Evolutionary conservation across 2,888 invertebrate species (phyloP).

Genomic region (Microplitis deprimator): DNA sequence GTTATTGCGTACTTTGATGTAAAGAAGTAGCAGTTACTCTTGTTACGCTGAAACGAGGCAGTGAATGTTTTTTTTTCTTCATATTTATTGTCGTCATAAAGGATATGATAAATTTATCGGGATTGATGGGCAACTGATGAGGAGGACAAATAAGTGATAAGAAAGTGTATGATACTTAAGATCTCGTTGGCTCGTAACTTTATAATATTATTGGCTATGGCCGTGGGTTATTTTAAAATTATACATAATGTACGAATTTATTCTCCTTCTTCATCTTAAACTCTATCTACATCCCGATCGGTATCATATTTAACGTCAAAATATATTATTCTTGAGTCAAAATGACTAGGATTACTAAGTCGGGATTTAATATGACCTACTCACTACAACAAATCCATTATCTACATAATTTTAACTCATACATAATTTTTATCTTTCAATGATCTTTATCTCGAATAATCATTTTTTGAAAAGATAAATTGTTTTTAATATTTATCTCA

Average conservation of each 20-base stretch:
- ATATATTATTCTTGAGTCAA: conserved; percentile 6
- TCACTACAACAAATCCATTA: conserved; percentile 64
- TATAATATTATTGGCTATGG: conserved; percentile 7
- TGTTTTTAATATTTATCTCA: neutral
- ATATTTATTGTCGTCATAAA: neutral
- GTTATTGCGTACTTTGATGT: neutral
- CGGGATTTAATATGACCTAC: conserved; percentile 3
- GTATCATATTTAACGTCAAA: neutral
- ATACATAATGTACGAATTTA: conserved; percentile 20
- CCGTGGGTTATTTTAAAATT: conserved; percentile 21
- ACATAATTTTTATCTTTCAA: conserved; percentile 41
- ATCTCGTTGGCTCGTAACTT: conserved; percentile 5
- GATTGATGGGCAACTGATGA: conserved; percentile 24
- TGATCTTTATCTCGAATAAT: conserved; percentile 2
- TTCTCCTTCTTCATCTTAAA: neutral
- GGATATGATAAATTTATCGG: no score
- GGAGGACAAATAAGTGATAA: conserved; percentile 27
- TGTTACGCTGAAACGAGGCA: neutral
- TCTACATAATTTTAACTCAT: conserved; percentile 55
- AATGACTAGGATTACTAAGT: conserved; percentile 47
- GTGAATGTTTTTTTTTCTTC: neutral
- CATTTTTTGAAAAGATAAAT: neutral
- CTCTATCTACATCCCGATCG: neutral
- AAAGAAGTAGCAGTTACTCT: neutral
- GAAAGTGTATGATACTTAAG: conserved; percentile 12